Evolutionary conservation across 2,888 invertebrate genomes (phyloP).

Genomic region (Eupithecia insigniata): DNA sequence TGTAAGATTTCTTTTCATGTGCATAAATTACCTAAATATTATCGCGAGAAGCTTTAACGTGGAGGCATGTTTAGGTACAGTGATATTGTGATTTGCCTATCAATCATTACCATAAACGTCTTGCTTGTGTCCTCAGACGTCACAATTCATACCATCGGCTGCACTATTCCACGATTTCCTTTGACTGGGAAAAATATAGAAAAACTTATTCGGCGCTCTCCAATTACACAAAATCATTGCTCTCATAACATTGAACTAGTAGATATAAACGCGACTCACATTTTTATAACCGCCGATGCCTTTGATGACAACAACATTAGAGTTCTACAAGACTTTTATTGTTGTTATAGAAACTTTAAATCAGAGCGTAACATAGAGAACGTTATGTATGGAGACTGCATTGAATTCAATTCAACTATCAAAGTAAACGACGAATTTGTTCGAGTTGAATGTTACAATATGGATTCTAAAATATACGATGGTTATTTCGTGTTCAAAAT

Average conservation of each 20-base stretch:
- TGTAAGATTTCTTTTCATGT: not conserved
- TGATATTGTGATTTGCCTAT: not conserved
- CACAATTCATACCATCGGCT: not conserved
- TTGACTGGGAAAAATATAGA: not conserved
- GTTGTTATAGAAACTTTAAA: slow-evolving; percentile 50
- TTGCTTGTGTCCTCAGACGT: not conserved
- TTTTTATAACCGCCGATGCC: slow-evolving; percentile 48
- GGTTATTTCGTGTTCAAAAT: slow-evolving; percentile 87
- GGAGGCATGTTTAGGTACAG: not conserved
- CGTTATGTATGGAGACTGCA: slow-evolving; percentile 48
- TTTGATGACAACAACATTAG: slow-evolving; percentile 40
- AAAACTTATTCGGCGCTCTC: slow-evolving; percentile 16
- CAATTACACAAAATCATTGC: slow-evolving; percentile 38
- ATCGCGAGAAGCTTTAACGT: not conserved
- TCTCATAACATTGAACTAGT: slow-evolving; percentile 40
- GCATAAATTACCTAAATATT: not conserved
- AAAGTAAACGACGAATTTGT: slow-evolving; percentile 86
- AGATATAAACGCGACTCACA: slow-evolving; percentile 48
- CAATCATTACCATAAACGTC: not conserved
- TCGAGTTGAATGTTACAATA: slow-evolving; percentile 85
- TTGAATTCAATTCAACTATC: slow-evolving; percentile 53
- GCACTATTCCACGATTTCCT: not conserved
- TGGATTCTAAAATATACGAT: slow-evolving; percentile 81
- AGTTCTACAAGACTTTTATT: slow-evolving; percentile 43
- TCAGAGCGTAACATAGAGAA: slow-evolving; percentile 38